phyloP scores from a whole-genome alignment of 2,888 invertebrate genomes.

The Trachelus tabidus region DNA sequence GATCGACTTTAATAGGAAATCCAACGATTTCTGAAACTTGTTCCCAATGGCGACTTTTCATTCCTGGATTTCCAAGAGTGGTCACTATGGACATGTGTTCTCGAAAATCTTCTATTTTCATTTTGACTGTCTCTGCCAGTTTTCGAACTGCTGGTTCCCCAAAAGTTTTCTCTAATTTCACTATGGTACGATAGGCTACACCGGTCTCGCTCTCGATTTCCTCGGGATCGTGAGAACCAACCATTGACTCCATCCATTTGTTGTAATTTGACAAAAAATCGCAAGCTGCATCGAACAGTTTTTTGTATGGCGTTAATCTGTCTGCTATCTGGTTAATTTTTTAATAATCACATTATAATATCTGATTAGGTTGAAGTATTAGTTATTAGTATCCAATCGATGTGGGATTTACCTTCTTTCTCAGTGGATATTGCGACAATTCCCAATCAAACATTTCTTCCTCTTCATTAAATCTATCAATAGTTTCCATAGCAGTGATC shows the following conservation, averaged over 20 bases:
- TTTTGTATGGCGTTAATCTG: constrained; percentile 85
- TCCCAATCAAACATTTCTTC: constrained; percentile 91
- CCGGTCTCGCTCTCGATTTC: constrained; percentile 85
- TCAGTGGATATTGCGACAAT: constrained; percentile 86
- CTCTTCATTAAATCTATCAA: constrained; percentile 92
- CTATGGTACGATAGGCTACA: constrained; percentile 78
- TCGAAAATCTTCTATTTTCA: constrained; percentile 87
- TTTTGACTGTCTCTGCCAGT: constrained; percentile 76
- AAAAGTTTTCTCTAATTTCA: constrained; percentile 90
- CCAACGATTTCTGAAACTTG: constrained; percentile 95
- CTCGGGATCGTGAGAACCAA: constrained; percentile 89
- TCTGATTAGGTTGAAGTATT: background rate
- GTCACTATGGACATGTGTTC: constrained; percentile 91
- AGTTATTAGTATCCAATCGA: background rate
- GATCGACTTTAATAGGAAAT: constrained; percentile 88
- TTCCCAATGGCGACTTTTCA: constrained; percentile 94
- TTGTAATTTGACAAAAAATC: constrained; percentile 87
- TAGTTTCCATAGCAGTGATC: constrained; percentile 78
- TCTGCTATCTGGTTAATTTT: constrained; percentile 72
- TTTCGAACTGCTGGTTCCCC: constrained; percentile 77
- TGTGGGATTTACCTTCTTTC: constrained; percentile 70
- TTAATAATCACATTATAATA: background rate
- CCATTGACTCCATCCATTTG: constrained; percentile 83
- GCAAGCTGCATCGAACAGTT: constrained; percentile 87
- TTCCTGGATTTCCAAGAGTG: constrained; percentile 94